phyloP scores from a whole-genome alignment of 2,888 invertebrate species.

The Hecatera dysodea region DNA sequence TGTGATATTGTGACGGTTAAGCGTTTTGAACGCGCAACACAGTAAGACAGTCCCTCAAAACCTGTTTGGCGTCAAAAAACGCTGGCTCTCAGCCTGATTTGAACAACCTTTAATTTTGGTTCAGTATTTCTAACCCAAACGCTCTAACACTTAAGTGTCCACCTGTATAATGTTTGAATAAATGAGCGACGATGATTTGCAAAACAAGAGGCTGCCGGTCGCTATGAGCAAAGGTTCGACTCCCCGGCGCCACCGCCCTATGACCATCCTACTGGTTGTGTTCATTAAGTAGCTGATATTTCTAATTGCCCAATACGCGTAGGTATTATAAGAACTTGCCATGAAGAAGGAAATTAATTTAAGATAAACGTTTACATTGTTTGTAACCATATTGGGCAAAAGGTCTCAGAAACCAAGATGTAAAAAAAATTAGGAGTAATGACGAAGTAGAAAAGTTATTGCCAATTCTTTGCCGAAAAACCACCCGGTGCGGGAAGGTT shows the following conservation, averaged over 20 bases:
- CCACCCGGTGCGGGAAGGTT: background rate
- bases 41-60: no score
- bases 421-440: no score
- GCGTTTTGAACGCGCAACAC: no score
- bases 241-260: conserved; percentile 68
- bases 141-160: conserved; percentile 28
- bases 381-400: no score
- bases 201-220: conserved; percentile 79
- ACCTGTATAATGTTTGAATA: conserved; percentile 78
- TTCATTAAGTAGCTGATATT: conserved; percentile 53
- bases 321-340: background rate
- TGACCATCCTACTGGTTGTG: conserved; percentile 54
- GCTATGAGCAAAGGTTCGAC: conserved; percentile 77
- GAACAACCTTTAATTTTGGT: no score
- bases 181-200: conserved; percentile 88
- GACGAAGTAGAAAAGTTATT: no score
- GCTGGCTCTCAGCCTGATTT: no score
- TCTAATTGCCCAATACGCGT: conserved; percentile 29
- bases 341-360: background rate
- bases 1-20: no score
- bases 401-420: no score
- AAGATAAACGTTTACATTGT: background rate
- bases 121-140: background rate
- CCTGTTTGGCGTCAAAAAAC: no score
- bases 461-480: no score